A percentile compares a stretch with the other conserved stretches of the same genome.
These are phyloP conservation scores for Patagioenas fasciata DNA, from an alignment of 2,113 vertebrate species.

Conservation along the genomic window DNA sequence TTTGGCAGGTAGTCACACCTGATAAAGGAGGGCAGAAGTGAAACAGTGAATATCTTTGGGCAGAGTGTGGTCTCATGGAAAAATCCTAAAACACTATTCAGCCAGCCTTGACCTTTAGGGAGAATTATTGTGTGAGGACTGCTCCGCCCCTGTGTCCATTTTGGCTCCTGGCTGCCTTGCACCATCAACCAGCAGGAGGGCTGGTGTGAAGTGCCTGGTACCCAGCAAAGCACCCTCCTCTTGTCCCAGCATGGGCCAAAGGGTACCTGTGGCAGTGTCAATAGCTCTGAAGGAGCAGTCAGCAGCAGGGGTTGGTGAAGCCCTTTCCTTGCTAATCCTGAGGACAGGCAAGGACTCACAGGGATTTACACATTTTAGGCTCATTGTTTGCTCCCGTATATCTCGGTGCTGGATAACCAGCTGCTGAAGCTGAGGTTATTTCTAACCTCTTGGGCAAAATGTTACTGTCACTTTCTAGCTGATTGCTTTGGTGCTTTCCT, in stretches of 20 bases:
- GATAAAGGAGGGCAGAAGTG: neutral
- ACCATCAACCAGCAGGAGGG: neutral
- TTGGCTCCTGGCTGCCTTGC: neutral
- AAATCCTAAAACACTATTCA: neutral
- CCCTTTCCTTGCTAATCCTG: neutral
- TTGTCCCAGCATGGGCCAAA: neutral
- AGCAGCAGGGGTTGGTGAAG: neutral
- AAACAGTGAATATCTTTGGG: neutral
- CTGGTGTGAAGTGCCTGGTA: neutral
- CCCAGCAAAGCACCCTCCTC: neutral
- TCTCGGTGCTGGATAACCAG: neutral
- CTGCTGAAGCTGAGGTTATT: neutral
- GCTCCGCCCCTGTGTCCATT: accelerated
- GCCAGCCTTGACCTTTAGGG: neutral
- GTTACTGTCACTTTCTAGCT: neutral
- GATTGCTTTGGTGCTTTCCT: neutral
- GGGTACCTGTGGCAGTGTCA: neutral
- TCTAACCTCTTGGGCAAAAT: neutral
- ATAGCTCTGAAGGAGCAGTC: neutral
- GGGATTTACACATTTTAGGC: neutral
- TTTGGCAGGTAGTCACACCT: neutral
- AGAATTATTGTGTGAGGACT: neutral
- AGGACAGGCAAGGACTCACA: neutral
- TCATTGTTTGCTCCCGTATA: neutral
- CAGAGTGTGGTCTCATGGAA: neutral